Evolutionary conservation across 2,888 invertebrate species (phyloP), one percentile per base, ranked within the genome.

Genomic region (Lasioglossum calceatum): DNA sequence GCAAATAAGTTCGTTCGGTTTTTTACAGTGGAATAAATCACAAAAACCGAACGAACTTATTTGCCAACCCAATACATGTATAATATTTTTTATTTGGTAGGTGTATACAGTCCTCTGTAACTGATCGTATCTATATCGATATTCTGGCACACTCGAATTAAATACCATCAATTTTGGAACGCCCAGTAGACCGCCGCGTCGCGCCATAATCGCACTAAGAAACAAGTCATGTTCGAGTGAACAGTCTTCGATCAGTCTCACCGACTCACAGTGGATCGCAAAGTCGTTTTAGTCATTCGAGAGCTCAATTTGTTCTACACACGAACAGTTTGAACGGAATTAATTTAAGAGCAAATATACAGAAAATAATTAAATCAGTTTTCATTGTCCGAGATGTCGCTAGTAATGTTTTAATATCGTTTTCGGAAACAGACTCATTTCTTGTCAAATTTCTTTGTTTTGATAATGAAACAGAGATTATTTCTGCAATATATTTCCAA

Each of bases 191-290:
- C 5, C 12, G 23, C 42, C 70, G 70, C 70, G n/a, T 73, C 4
- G 36, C n/a, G 54, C 39, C 36, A 4, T 54, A 36, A 23, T 58
- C 36, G 75, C 19, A 14, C 42, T 27, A n/a, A n/a, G 44, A 58
- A 70, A 36, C 50, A 64, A 73, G 36, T 74, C 72, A 27, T 19
- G 23, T 72, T 39, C 50, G 36, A 74, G 54, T 44, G 67, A 64
- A 39, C 71, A 42, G 42, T 47, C 4, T 36, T 67, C 54, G 81
- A 36, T 42, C 71, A 23, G 16, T 32, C 64, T 32, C 27, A 5
- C 32, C 32, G 64, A n/a, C n/a, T 58, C 58, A 58, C 58, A 58
- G 58, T 58, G 58, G 58, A 58, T n/a, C n/a, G n/a, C 58, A n/a
- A 58, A 58, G 10, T 58, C n/a, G 58, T 58, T n/a, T n/a, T 58